Conservation (phyloP, 2,888 invertebrate genomes). For the Charanyca ferruginea region DNA sequence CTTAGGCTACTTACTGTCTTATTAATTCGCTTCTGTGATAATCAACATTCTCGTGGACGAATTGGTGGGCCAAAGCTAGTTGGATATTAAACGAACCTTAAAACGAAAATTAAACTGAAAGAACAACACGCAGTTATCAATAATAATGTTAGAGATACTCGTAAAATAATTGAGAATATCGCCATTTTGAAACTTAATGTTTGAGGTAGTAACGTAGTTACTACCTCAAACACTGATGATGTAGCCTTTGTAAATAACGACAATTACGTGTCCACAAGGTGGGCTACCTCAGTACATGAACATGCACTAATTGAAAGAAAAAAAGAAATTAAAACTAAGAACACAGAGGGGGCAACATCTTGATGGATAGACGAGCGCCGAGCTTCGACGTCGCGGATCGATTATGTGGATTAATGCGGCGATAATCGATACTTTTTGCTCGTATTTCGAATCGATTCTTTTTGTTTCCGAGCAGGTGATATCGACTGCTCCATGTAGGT, state of each 20-base stretch:
- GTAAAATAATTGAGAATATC: slow-evolving; percentile 34
- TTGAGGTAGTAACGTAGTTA: too few relatives aligned
- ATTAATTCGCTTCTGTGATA: too few relatives aligned
- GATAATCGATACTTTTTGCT: slow-evolving; percentile 80
- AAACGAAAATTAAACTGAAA: too few relatives aligned
- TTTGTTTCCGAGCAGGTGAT: slow-evolving; percentile 78
- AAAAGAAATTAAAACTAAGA: slow-evolving; percentile 62
- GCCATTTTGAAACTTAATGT: slow-evolving; percentile 22
- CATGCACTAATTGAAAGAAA: slow-evolving; percentile 69
- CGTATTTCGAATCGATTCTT: slow-evolving; percentile 64
- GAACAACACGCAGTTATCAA: too few relatives aligned
- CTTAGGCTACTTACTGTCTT: too few relatives aligned
- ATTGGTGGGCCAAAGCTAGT: too few relatives aligned
- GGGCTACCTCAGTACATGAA: slow-evolving; percentile 66
- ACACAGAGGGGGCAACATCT: slow-evolving; percentile 62
- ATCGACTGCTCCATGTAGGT: slow-evolving; percentile 62
- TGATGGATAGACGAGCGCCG: slow-evolving; percentile 76
- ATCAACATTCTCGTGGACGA: too few relatives aligned
- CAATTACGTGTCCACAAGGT: slow-evolving; percentile 63
- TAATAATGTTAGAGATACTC: slow-evolving; percentile 18
- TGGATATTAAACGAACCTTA: too few relatives aligned
- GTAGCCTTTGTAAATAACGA: slow-evolving; percentile 32
- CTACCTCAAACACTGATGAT: slow-evolving; percentile 21
- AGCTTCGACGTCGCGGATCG: slow-evolving; percentile 73
- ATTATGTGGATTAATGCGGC: slow-evolving; percentile 81